A percentile compares a stretch with the other conserved stretches of the same genome.
phyloP scores from a whole-genome alignment of 1,140 invertebrate species.

The Sminthurinus signatus region DNA sequence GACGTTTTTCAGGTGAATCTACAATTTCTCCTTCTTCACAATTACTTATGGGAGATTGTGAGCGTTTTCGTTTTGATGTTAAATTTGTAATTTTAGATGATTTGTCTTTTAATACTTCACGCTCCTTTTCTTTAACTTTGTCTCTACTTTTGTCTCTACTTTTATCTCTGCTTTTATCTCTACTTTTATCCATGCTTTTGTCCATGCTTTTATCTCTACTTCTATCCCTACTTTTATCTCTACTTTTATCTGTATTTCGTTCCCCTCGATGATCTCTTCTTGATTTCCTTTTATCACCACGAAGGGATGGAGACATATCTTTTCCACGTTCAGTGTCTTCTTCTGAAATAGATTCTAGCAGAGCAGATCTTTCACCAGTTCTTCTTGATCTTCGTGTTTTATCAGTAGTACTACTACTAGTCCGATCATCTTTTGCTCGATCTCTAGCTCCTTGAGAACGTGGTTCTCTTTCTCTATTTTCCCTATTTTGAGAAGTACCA shows the following conservation, averaged over 20 bases:
- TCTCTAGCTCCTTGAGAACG: too few species aligned
- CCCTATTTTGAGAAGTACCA: neutral
- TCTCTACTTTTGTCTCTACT: neutral
- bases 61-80: constrained; percentile 10
- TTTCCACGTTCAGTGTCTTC: constrained; percentile 14
- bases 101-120: too few species aligned
- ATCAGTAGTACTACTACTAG: neutral
- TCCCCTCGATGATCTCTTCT: neutral
- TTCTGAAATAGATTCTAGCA: constrained; percentile 22
- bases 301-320: too few species aligned
- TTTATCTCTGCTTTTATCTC: too few species aligned
- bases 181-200: too few species aligned
- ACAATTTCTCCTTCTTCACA: constrained; percentile 54
- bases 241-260: neutral
- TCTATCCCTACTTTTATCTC: neutral
- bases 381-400: neutral
- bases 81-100: neutral
- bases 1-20: constrained; percentile 43
- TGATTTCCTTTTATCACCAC: neutral
- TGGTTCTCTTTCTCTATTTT: neutral
- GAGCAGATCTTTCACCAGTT: neutral
- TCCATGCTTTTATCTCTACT: too few species aligned
- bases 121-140: constrained; percentile 1
- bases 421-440: too few species aligned
- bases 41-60: constrained; percentile 40